phyloP scores from a whole-genome alignment of 2,888 invertebrate genomes.

The Protonemura montana region DNA sequence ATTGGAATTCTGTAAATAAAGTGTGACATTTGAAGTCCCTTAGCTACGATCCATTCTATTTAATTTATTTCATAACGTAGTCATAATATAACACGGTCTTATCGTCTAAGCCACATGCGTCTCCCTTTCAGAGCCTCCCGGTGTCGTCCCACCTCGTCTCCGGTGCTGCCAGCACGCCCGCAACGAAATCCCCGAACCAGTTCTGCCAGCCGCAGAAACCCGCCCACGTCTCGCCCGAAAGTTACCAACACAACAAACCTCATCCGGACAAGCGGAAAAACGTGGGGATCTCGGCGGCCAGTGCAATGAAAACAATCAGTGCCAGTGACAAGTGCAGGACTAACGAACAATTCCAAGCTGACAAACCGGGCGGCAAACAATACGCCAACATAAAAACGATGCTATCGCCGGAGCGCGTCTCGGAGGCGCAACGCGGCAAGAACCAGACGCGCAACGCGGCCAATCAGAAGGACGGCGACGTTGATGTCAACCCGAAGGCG shows the following conservation, averaged over 20 bases:
- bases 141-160: background rate
- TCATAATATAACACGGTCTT: no score
- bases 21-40: no score
- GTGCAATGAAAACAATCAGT: background rate
- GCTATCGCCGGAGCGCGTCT: constrained; percentile 13
- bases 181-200: constrained; percentile 15
- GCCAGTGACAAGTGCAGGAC: background rate
- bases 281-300: background rate
- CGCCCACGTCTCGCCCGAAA: background rate
- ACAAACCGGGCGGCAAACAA: background rate
- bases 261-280: constrained; percentile 4
- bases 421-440: constrained; percentile 18
- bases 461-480: background rate
- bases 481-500: background rate
- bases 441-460: background rate
- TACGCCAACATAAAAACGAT: background rate
- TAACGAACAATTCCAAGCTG: background rate
- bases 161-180: background rate
- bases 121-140: constrained; percentile 18
- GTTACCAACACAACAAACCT: background rate
- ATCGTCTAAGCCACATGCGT: background rate
- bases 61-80: no score
- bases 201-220: constrained; percentile 1
- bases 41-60: no score
- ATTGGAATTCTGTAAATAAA: no score